Base-by-base conservation (phyloP, 1,140 invertebrate species). In the Geopemphigus sp. region DNA sequence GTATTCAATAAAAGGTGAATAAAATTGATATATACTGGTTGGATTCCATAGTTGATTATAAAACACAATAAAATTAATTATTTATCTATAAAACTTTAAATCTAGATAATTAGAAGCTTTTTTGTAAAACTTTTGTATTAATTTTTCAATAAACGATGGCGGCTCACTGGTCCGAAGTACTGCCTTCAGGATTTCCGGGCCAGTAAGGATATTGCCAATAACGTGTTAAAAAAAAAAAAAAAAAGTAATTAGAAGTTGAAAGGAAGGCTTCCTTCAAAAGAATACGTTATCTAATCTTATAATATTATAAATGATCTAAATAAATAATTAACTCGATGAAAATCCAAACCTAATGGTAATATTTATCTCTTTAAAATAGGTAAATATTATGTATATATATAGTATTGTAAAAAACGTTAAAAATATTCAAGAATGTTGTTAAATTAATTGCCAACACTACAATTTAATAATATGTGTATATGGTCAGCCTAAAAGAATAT, bases 401-500 rank as follows among this genome's bases (percentile, higher is more conserved):
- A 61, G 57, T 63, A 22, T 61, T 76, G 32, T 78, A 63, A 78
- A 78, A 78, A 61, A 32, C 54, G 22, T 57, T 76, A 63, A 11
- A 47, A 26, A 45, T 78, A 61, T 50, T 12, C 22, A 29, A 14
- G 10, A 63, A 61, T 78, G 56, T 63, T 50, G 24, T 78, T 78
- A 78, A 29, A 63, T 63, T 24, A 47, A 59, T 78, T 26, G 39
- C 57, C 74, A 78, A 78, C 74, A 78, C 57, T 78, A 78, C 74
- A 63, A 26, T 78, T 17, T 4, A 63, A 78, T 61, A 56, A 32
- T 73, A 72, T 19, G 2, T 10, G 32, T 39, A 39, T 14, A 54
- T 29, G 68, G 24, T 19, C n/a, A 72, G 47, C 24, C 45, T 70
- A 24, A 53, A 56, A 32, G 26, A n/a, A 32, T 74, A 39, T 74